Percentiles rank a stretch among this genome's conserved stretches.
phyloP scores from a whole-genome alignment of 2,113 vertebrate genomes.

The Tilapia sparmanii region DNA sequence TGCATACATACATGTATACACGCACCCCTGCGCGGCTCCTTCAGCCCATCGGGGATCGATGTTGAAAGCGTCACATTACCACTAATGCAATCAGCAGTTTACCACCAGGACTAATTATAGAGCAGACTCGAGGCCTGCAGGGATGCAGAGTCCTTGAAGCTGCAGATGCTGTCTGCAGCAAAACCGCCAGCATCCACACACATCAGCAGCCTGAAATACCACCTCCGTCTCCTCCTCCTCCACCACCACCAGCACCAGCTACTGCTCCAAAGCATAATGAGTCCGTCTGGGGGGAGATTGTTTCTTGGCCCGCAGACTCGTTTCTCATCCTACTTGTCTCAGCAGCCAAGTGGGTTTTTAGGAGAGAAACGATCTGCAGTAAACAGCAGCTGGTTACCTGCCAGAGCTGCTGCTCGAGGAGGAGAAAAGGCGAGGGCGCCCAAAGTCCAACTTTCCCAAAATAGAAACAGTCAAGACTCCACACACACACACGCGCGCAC shows the following conservation, averaged over 20 bases:
- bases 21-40: not conserved
- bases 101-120: constrained; percentile 35
- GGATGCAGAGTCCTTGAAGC: not conserved
- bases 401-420: constrained; percentile 1
- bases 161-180: not conserved
- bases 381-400: constrained; percentile 36
- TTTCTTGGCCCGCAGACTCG: not conserved
- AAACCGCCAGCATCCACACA: not conserved
- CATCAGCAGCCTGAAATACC: not conserved
- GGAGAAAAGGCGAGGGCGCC: not conserved
- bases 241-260: not conserved
- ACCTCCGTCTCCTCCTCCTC: not conserved
- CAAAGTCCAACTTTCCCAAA: not conserved
- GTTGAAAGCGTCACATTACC: constrained; percentile 22
- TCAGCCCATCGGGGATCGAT: not conserved
- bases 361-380: not conserved
- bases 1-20: fast-evolving
- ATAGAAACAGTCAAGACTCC: not conserved
- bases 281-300: not conserved
- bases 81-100: constrained; percentile 30
- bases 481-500: fast-evolving
- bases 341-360: not conserved
- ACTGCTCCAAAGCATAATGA: not conserved
- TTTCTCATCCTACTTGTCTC: not conserved
- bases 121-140: not conserved